Percentiles rank a stretch among this genome's conserved stretches.
Conservation (phyloP, 2,797 vertebrate species). For the Sphaeramia orbicularis region DNA sequence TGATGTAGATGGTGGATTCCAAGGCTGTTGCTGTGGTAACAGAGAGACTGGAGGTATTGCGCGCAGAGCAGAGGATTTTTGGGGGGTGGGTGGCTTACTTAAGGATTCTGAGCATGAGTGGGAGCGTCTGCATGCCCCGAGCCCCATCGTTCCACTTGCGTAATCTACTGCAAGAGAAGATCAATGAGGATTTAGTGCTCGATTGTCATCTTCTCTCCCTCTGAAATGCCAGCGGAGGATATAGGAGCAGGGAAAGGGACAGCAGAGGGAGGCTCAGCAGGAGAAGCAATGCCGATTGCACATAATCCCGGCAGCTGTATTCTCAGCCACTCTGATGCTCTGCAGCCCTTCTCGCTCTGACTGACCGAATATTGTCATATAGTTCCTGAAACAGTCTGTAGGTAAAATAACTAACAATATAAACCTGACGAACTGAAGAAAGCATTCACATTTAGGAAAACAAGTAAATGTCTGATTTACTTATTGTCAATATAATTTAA, state of each 20-base stretch:
- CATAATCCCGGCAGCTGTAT: conserved; percentile 48
- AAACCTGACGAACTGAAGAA: not conserved
- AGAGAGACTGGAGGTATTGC: conserved; percentile 79
- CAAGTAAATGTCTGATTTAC: too few species aligned
- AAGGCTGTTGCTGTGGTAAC: conserved; percentile 90
- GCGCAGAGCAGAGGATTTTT: conserved; percentile 68
- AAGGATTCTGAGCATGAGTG: conserved; percentile 85
- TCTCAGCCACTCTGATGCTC: conserved; percentile 14
- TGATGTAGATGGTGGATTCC: conserved; percentile 86
- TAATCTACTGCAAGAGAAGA: conserved; percentile 82
- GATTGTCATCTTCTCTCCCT: conserved; percentile 80
- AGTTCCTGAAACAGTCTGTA: conserved; percentile 9
- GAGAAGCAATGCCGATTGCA: conserved; percentile 53
- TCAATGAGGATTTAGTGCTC: conserved; percentile 82
- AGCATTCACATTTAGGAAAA: too few species aligned
- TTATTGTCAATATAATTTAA: too few species aligned
- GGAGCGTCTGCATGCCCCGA: conserved; percentile 79
- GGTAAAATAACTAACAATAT: conserved; percentile 25
- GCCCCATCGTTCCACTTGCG: conserved; percentile 76
- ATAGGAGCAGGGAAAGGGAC: conserved; percentile 57
- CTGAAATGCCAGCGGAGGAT: conserved; percentile 73
- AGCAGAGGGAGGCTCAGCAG: conserved; percentile 58
- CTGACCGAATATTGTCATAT: conserved; percentile 9
- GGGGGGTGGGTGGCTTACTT: conserved; percentile 79
- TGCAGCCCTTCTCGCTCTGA: conserved; percentile 5